These are phyloP conservation scores for Drosophila equinoxialis DNA, from an alignment of 1,140 invertebrate species.

Conservation along the genomic window DNA sequence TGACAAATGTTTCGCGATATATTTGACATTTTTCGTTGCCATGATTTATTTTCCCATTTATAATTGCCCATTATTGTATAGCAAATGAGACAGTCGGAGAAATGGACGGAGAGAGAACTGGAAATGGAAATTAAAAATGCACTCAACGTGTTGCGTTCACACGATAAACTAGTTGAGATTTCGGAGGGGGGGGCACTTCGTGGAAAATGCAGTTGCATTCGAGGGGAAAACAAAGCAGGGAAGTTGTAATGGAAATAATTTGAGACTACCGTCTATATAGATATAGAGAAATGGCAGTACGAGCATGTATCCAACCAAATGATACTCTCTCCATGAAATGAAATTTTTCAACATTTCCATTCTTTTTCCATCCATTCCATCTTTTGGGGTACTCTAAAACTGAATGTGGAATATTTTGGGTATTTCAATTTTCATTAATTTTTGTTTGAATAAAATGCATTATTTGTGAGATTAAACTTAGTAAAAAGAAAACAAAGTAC, in stretches of 20 bases:
- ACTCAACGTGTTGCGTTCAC: slow-evolving; percentile 45
- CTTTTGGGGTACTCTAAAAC: background rate
- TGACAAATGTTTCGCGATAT: slow-evolving; percentile 23
- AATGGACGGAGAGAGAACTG: slow-evolving; percentile 34
- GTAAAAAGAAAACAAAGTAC: too few species aligned
- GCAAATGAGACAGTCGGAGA: slow-evolving; percentile 14
- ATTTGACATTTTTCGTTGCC: slow-evolving; percentile 27
- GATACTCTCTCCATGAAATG: background rate
- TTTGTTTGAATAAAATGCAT: too few species aligned
- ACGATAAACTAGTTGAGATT: slow-evolving; percentile 28
- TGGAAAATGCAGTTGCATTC: slow-evolving; percentile 35
- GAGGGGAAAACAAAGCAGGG: slow-evolving; percentile 63
- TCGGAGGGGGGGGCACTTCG: slow-evolving; percentile 17
- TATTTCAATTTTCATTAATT: too few species aligned
- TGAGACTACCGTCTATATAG: slow-evolving; percentile 6
- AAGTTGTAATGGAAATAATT: slow-evolving; percentile 40
- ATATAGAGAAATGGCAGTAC: background rate
- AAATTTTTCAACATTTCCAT: too few species aligned
- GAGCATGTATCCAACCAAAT: background rate
- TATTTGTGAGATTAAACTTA: too few species aligned
- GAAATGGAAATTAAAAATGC: slow-evolving; percentile 32
- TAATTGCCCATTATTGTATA: slow-evolving; percentile 48
- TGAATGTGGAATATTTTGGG: too few species aligned
- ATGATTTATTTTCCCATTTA: slow-evolving; percentile 45
- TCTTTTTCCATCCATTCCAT: too few species aligned